These are phyloP conservation scores for Tetragonula clypearis DNA, from an alignment of 1,140 invertebrate species.

Conservation along the genomic window DNA sequence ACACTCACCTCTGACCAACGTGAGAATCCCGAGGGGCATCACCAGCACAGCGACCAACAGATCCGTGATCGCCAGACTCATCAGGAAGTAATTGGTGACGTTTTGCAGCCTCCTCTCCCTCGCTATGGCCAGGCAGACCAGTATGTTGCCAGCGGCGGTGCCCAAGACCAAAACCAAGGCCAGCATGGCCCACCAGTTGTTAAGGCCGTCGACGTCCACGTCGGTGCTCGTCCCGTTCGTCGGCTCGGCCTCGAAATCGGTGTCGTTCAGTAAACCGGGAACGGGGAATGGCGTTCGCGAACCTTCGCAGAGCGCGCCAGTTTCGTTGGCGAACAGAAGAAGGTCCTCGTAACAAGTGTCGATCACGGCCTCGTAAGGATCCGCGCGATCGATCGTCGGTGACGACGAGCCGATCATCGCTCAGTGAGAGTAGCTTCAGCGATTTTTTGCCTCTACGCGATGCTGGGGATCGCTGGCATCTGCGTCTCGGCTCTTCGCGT, in stretches of 20 bases:
- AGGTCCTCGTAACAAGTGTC: conserved; percentile 28
- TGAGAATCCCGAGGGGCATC: conserved; percentile 94
- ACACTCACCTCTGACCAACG: conserved; percentile 88
- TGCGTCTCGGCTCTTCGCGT: not conserved
- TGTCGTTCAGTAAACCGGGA: conserved; percentile 70
- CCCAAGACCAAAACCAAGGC: conserved; percentile 91
- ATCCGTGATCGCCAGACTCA: conserved; percentile 97
- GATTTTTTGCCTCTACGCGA: not conserved
- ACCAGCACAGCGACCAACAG: conserved; percentile 95
- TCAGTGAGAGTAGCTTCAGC: not conserved
- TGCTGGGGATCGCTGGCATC: not conserved
- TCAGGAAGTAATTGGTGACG: conserved; percentile 98
- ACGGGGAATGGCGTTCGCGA: conserved; percentile 47
- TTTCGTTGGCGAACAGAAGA: conserved; percentile 20
- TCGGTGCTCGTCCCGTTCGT: conserved; percentile 35
- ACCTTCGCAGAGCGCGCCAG: not conserved
- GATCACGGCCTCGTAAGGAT: conserved; percentile 45
- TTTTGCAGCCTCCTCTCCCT: conserved; percentile 94
- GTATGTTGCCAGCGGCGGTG: conserved; percentile 95
- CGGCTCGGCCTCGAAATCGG: conserved; percentile 55
- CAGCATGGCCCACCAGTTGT: conserved; percentile 89
- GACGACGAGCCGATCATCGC: conserved; percentile 57
- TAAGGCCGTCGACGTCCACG: conserved; percentile 73
- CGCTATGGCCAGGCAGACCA: conserved; percentile 96
- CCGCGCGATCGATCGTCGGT: conserved; percentile 42